A percentile compares a stretch with the other conserved stretches of the same genome.
Conservation (phyloP, 1,140 invertebrate species). For the Drosophila arizonae region DNA sequence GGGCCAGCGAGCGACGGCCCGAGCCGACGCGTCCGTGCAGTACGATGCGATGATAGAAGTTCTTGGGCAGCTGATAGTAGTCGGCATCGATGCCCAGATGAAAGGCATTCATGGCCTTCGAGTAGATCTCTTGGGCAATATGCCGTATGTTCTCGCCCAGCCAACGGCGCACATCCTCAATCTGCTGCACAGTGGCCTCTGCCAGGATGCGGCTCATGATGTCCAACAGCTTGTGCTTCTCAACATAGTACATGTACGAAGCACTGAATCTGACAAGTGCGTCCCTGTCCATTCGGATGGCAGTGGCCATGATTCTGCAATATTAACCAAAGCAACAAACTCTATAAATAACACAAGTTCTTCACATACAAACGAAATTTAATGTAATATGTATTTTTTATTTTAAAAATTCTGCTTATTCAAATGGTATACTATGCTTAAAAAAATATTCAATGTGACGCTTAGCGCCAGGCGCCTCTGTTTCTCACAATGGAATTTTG, state of each 20-base stretch:
- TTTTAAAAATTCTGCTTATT: no score
- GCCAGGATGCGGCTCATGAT: conserved; percentile 67
- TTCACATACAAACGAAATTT: background rate
- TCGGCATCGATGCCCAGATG: conserved; percentile 40
- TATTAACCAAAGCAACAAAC: background rate
- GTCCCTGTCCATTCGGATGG: conserved; percentile 47
- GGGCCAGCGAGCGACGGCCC: conserved; percentile 62
- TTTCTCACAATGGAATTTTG: no score
- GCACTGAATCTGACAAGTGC: conserved; percentile 60
- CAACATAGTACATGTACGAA: conserved; percentile 68
- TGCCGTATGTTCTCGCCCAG: conserved; percentile 60
- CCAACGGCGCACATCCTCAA: conserved; percentile 59
- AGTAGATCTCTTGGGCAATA: conserved; percentile 61
- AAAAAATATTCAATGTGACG: no score
- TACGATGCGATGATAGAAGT: conserved; percentile 64
- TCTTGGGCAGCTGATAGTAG: conserved; percentile 60
- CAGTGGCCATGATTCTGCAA: conserved; percentile 38
- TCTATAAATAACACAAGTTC: background rate
- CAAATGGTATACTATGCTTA: no score
- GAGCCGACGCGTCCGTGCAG: conserved; percentile 67
- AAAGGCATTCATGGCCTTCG: conserved; percentile 59
- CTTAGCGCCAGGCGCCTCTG: no score
- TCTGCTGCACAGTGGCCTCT: conserved; percentile 45
- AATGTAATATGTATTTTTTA: background rate
- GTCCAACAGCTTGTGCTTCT: conserved; percentile 74